These are phyloP conservation scores for Rutpela maculata DNA, from an alignment of 2,888 invertebrate species.

Conservation along the genomic window DNA sequence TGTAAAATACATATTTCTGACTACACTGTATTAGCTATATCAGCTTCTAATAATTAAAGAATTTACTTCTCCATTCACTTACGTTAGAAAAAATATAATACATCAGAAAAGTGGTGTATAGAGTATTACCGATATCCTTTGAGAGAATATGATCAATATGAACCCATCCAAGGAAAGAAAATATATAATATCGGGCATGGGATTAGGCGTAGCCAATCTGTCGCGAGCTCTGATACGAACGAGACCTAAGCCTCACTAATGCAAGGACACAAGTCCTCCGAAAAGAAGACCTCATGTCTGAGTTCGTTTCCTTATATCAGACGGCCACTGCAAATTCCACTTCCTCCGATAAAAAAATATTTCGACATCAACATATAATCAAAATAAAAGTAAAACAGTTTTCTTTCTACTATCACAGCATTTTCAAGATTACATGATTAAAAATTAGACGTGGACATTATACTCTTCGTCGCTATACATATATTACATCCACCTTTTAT, in stretches of 20 bases:
- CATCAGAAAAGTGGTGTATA: slow-evolving; percentile 11
- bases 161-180: slow-evolving; percentile 58
- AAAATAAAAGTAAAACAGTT: too few relatives aligned
- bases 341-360: background rate
- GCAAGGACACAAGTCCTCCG: slow-evolving; percentile 63
- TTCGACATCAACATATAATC: background rate
- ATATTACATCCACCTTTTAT: too few relatives aligned
- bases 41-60: slow-evolving; percentile 21
- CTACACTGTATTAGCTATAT: background rate
- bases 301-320: slow-evolving; percentile 44
- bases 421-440: too few relatives aligned
- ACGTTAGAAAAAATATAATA: slow-evolving; percentile 1
- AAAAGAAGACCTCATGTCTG: slow-evolving; percentile 41
- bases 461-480: too few relatives aligned
- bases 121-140: slow-evolving; percentile 49
- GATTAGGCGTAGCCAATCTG: slow-evolving; percentile 73
- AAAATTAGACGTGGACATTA: too few relatives aligned
- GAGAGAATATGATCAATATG: slow-evolving; percentile 57
- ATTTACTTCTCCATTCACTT: background rate
- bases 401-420: too few relatives aligned
- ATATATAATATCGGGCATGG: slow-evolving; percentile 71
- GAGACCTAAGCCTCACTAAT: slow-evolving; percentile 67
- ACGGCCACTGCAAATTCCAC: slow-evolving; percentile 1
- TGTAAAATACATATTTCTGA: too few relatives aligned
- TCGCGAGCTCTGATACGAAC: slow-evolving; percentile 69